Base-by-base conservation (phyloP, 2,797 vertebrate species). In the Enoplosus armatus region DNA sequence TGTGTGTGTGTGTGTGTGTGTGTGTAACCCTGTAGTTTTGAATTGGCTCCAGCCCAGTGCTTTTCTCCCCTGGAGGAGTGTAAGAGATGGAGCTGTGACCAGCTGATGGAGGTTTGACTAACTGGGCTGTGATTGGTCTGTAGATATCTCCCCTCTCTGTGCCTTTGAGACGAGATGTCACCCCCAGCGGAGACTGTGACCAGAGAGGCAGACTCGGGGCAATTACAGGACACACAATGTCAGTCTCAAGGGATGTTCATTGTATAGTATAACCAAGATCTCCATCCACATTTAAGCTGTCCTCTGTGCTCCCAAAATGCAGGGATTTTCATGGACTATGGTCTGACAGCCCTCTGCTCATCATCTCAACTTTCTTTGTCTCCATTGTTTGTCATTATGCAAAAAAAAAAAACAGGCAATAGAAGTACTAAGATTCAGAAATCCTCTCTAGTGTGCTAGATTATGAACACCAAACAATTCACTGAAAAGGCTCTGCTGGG, bases 41-140 rank as follows among this genome's bases (percentile, higher is more conserved):
- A 91, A 84, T 88, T 90, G 81, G 91, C 89, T 89, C 48, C 82
- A 88, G 74, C 72, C 79, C 89, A 88, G 85, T 86, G 86, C 75
- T 82, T 89, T 77, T 83, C 72, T 89, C 77, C 80, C 78, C 83
- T 69, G 75, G 81, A 90, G 72, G 74, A 82, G 73, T 84, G 84
- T 87, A 83, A 80, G 82, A 90, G 80, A 92, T 79, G 79, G 85
- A 85, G 80, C 87, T 79, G 71, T 84, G 87, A 85, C 77, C 83
- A 88, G 87, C 79, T 88, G 83, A 93, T 89, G 86, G 89, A 90
- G 77, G 79, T 86, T 83, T 89, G 85, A 87, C 83, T 88, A 71
- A 86, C 79, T 22, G 80, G 54, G 50, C 74, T 68, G 73, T 88
- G 89, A 92, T 92, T 90, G 90, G 89, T 79, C 80, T 47, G 82